Conservation (phyloP, 2,888 invertebrate species). For the Mythimna impura region DNA sequence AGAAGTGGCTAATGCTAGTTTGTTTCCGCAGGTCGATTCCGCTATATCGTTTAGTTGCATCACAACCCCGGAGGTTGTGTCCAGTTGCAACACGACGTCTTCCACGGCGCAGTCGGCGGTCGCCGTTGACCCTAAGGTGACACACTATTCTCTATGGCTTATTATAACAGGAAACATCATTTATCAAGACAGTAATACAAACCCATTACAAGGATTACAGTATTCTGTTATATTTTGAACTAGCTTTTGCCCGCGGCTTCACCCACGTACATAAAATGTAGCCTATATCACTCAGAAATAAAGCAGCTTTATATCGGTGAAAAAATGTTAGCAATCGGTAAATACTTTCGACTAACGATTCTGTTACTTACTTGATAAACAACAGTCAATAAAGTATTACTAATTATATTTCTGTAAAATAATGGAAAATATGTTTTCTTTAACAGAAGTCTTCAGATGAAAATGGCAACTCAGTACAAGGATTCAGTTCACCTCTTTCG, state of each 20-base stretch:
- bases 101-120: conserved; percentile 78
- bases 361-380: not conserved
- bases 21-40: conserved; percentile 85
- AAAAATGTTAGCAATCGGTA: too few relatives aligned
- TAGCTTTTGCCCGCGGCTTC: too few relatives aligned
- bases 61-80: conserved; percentile 88
- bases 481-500: conserved; percentile 85
- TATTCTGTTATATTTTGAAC: not conserved
- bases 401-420: not conserved
- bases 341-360: conserved; percentile 71
- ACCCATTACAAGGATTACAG: not conserved
- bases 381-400: not conserved
- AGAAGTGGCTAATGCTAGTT: conserved; percentile 55
- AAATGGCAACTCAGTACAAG: conserved; percentile 94
- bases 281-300: too few relatives aligned
- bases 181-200: not conserved
- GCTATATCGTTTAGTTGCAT: conserved; percentile 89
- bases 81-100: conserved; percentile 85
- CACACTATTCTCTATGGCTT: conserved; percentile 13
- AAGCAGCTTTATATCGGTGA: too few relatives aligned
- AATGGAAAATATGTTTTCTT: conserved; percentile 46
- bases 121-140: conserved; percentile 85
- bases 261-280: too few relatives aligned
- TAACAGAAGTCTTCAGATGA: conserved; percentile 94
- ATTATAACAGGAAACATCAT: not conserved